These are phyloP conservation scores for Synaphobranchus kaupii DNA, from an alignment of 2,797 vertebrate species.

Conservation along the genomic window DNA sequence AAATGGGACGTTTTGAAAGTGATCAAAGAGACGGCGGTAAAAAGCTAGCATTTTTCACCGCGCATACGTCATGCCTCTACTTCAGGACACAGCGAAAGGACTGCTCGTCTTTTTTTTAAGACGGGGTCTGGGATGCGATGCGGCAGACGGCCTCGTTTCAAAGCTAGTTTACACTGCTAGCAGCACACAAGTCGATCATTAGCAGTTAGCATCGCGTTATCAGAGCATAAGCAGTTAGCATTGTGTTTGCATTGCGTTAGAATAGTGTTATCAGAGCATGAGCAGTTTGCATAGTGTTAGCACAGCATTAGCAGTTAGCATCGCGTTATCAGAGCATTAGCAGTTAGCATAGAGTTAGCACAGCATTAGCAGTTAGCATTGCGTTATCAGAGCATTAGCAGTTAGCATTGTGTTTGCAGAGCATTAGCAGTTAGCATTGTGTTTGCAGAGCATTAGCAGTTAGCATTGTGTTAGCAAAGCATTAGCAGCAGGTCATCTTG, in stretches of 20 bases:
- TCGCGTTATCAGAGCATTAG: not conserved
- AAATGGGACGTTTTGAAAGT: slow-evolving; percentile 46
- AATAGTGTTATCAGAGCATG: too few relatives aligned
- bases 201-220: too few relatives aligned
- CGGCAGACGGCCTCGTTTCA: not conserved
- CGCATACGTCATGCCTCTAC: slow-evolving; percentile 40
- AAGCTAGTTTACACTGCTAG: too few relatives aligned
- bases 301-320: not conserved
- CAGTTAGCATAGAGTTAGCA: not conserved
- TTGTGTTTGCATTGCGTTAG: too few relatives aligned
- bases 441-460: not conserved
- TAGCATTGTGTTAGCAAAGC: not conserved
- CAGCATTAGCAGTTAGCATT: not conserved
- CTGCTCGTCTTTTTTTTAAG: slow-evolving; percentile 51
- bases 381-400: too few relatives aligned
- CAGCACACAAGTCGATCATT: too few relatives aligned
- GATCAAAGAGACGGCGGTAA: slow-evolving; percentile 65
- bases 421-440: not conserved
- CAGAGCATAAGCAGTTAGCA: too few relatives aligned
- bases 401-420: not conserved
- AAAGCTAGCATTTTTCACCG: slow-evolving; percentile 53
- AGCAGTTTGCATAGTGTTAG: too few relatives aligned
- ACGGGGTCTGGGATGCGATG: slow-evolving; percentile 37
- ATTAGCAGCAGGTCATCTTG: not conserved
- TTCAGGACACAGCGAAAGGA: slow-evolving; percentile 28